These are phyloP conservation scores for Seira ritae DNA, from an alignment of 2,888 invertebrate genomes.

Conservation along the genomic window DNA sequence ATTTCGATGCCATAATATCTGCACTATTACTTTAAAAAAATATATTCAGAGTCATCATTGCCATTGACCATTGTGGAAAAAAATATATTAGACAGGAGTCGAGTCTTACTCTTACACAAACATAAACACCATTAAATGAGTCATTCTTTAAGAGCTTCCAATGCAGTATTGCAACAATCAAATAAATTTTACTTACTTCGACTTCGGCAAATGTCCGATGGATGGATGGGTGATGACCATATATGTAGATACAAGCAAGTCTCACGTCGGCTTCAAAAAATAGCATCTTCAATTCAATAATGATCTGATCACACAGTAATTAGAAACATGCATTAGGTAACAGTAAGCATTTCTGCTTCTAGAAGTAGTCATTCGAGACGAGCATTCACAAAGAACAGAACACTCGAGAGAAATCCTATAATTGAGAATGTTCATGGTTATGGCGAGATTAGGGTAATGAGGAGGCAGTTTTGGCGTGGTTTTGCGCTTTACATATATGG, in stretches of 20 bases:
- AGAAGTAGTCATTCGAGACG: too few relatives aligned
- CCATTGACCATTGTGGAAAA: too few relatives aligned
- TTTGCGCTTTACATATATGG: neutral
- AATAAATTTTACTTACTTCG: too few relatives aligned
- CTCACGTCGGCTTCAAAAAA: neutral
- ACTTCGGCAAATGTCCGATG: too few relatives aligned
- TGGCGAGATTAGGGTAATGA: neutral
- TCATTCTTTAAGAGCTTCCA: neutral
- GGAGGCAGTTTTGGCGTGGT: conserved; percentile 13
- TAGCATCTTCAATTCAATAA: neutral
- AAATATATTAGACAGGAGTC: neutral
- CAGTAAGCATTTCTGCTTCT: too few relatives aligned
- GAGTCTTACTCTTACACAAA: neutral
- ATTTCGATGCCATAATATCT: neutral
- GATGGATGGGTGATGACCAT: neutral
- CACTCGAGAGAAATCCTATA: neutral
- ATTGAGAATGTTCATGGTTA: neutral
- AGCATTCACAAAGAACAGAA: neutral
- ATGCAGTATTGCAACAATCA: too few relatives aligned
- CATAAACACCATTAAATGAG: neutral
- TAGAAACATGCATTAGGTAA: neutral
- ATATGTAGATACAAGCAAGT: neutral
- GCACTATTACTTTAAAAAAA: neutral
- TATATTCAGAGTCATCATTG: neutral
- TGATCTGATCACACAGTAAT: neutral